Evolutionary conservation across 2,797 vertebrate genomes (phyloP).

Genomic region (Geotrypetes seraphini): DNA sequence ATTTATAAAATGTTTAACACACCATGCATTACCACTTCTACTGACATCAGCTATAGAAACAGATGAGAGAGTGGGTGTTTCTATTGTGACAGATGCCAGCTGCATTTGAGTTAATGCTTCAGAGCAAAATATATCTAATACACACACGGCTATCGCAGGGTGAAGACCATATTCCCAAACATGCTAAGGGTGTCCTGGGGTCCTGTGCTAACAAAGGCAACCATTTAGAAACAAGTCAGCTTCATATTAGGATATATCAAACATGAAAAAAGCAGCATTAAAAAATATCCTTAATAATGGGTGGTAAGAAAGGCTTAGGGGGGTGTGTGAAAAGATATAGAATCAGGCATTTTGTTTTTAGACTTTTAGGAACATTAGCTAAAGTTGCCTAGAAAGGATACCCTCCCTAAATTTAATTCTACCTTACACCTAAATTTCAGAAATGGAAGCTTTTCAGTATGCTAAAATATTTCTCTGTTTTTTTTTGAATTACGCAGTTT

Average conservation of each 20-base stretch:
- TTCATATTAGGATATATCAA: conserved; percentile 46
- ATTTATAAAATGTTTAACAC: conserved; percentile 70
- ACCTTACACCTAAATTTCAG: too few species aligned
- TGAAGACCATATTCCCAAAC: conserved; percentile 44
- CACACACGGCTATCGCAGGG: conserved; percentile 52
- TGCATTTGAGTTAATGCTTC: conserved; percentile 76
- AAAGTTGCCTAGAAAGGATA: too few species aligned
- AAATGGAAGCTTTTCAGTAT: too few species aligned
- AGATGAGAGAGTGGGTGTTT: conserved; percentile 64
- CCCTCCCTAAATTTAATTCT: too few species aligned
- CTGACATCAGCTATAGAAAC: conserved; percentile 81
- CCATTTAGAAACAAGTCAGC: conserved; percentile 39
- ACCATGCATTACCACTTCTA: conserved; percentile 83
- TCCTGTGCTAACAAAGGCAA: conserved; percentile 40
- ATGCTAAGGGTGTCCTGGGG: conserved; percentile 47
- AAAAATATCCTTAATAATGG: conserved; percentile 51
- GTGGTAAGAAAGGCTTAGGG: conserved; percentile 42
- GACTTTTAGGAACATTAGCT: conserved; percentile 15
- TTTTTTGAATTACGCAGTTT: conserved; percentile 50
- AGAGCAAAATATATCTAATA: conserved; percentile 55
- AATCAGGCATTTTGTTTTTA: conserved; percentile 51
- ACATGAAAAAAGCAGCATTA: conserved; percentile 49
- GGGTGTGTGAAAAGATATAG: conserved; percentile 72
- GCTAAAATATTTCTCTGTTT: conserved; percentile 40
- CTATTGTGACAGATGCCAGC: conserved; percentile 76